These are phyloP conservation scores for Notothenia coriiceps DNA, from an alignment of 2,113 vertebrate genomes.

Conservation along the genomic window DNA sequence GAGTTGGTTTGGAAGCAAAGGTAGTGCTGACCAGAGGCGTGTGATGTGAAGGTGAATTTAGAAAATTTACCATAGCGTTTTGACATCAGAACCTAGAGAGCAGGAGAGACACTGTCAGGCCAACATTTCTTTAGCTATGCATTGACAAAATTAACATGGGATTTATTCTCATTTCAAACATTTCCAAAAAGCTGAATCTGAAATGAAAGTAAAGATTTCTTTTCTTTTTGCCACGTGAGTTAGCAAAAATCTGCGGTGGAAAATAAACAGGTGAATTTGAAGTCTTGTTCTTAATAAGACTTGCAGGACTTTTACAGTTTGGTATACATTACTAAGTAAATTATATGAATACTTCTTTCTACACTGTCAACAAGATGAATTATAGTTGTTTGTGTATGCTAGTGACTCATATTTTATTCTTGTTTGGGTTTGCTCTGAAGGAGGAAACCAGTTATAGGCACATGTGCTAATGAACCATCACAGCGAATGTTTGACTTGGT, in stretches of 20 bases:
- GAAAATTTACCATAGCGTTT: slow-evolving; percentile 88
- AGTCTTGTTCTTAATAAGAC: background rate
- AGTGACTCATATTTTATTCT: background rate
- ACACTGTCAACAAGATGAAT: background rate
- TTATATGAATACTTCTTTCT: background rate
- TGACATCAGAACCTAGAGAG: slow-evolving; percentile 84
- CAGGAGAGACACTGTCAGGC: background rate
- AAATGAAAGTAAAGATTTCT: background rate
- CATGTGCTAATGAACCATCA: slow-evolving; percentile 3
- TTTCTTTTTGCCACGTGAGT: background rate
- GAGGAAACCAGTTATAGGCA: background rate
- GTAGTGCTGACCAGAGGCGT: slow-evolving; percentile 87
- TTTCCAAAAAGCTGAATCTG: background rate
- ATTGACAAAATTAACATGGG: background rate
- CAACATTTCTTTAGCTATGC: background rate
- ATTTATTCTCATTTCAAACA: background rate
- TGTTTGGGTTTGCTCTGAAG: background rate
- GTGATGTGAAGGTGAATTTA: slow-evolving; percentile 90
- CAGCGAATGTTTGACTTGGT: background rate
- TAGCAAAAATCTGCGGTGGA: background rate
- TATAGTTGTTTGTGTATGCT: background rate
- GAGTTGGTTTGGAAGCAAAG: slow-evolving; percentile 93
- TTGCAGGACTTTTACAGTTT: background rate
- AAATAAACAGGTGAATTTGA: background rate
- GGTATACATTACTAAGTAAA: background rate